Conservation (phyloP, 2,113 vertebrate genomes). For the Perca flavescens region DNA sequence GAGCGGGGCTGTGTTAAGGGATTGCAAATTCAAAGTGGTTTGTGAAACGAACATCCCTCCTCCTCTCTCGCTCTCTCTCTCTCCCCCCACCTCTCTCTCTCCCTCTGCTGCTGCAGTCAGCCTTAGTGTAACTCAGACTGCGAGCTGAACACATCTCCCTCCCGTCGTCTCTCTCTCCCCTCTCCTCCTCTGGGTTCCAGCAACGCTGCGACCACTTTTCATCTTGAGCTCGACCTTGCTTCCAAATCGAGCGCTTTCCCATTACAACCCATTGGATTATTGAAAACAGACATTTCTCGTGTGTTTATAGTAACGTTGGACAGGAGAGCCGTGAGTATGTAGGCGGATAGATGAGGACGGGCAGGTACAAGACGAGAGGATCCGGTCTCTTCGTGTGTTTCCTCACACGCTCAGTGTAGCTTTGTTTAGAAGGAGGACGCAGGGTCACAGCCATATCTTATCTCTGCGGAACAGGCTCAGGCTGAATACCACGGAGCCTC, state of each 20-base stretch:
- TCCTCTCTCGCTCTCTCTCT: not conserved
- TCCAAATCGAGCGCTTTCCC: not conserved
- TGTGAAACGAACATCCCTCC: slow-evolving; percentile 71
- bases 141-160: slow-evolving; percentile 8
- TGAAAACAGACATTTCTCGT: not conserved
- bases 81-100: not conserved
- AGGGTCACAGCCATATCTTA: not conserved
- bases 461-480: not conserved
- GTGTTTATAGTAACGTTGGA: not conserved
- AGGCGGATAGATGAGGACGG: slow-evolving; percentile 35
- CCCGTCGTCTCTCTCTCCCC: slow-evolving; percentile 17
- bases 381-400: not conserved
- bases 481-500: not conserved
- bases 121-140: slow-evolving; percentile 37
- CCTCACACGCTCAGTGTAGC: not conserved
- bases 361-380: slow-evolving; percentile 14
- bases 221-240: not conserved
- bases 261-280: slow-evolving; percentile 5
- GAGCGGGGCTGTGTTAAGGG: slow-evolving; percentile 66
- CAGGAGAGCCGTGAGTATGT: slow-evolving; percentile 29
- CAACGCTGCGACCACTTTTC: slow-evolving; percentile 1
- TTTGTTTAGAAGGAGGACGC: not conserved
- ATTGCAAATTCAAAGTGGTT: slow-evolving; percentile 78
- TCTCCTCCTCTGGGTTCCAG: slow-evolving; percentile 18
- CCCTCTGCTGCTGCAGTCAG: slow-evolving; percentile 76